Evolutionary conservation across 2,888 invertebrate species (phyloP).

Genomic region (Chrysodeixis includens): DNA sequence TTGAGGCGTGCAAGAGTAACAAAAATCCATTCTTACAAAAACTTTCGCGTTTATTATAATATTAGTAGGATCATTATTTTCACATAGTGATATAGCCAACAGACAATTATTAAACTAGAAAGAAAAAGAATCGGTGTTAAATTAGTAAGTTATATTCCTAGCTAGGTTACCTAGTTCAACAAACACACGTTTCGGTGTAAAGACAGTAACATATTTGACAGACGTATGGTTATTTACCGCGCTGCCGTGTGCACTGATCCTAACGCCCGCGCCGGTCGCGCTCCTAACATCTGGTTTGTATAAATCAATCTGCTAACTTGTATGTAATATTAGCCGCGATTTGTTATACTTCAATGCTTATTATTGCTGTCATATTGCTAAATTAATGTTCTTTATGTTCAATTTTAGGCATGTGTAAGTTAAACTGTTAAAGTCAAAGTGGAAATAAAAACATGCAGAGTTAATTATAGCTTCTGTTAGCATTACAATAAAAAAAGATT

Average conservation of each 20-base stretch:
- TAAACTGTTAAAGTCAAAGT: too few species aligned
- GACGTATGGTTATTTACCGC: conserved; percentile 42
- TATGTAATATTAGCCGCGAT: conserved; percentile 37
- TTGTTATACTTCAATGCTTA: conserved; percentile 38
- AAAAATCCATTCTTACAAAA: too few species aligned
- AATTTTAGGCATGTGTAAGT: too few species aligned
- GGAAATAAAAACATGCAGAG: too few species aligned
- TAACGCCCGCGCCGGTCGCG: conserved; percentile 27
- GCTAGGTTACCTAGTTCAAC: background rate
- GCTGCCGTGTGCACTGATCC: conserved; percentile 17
- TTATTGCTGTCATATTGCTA: conserved; percentile 42
- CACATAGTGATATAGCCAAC: too few species aligned
- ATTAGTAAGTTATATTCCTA: background rate
- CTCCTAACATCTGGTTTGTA: conserved; percentile 48
- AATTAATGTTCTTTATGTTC: conserved; percentile 29
- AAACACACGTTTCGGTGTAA: conserved; percentile 2
- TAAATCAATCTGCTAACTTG: conserved; percentile 48
- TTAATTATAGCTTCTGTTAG: too few species aligned
- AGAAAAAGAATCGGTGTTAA: too few species aligned
- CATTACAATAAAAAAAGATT: too few species aligned
- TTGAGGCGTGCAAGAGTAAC: too few species aligned
- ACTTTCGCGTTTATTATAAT: too few species aligned
- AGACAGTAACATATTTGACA: conserved; percentile 45
- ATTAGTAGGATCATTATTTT: too few species aligned
- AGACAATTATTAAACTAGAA: too few species aligned